phyloP scores from a whole-genome alignment of 2,888 invertebrate species.

The Dinocampus coccinellae region DNA sequence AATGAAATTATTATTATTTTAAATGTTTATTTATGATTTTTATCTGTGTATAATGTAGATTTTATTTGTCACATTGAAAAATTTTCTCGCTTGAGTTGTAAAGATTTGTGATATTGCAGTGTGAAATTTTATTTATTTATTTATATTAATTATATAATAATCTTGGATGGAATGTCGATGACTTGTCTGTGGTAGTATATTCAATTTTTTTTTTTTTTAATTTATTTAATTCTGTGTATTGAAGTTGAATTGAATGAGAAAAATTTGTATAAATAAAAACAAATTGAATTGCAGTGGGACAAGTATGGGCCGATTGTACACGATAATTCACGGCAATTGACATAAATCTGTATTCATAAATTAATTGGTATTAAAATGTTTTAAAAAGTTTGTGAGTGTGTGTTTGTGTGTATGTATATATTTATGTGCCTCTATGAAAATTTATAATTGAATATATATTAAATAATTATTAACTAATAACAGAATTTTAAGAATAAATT shows the following conservation, averaged over 20 bases:
- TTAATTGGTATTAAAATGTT: conserved; percentile 38
- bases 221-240: too few relatives aligned
- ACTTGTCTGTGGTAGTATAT: neutral
- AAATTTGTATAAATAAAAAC: neutral
- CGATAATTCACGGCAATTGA: too few relatives aligned
- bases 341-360: conserved; percentile 20
- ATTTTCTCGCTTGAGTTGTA: conserved; percentile 9
- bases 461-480: too few relatives aligned
- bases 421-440: too few relatives aligned
- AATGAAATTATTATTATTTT: neutral
- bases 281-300: neutral
- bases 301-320: too few relatives aligned
- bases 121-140: conserved; percentile 1
- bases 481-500: too few relatives aligned
- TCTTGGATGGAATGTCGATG: neutral
- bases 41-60: conserved; percentile 11
- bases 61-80: conserved; percentile 18
- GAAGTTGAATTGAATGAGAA: too few relatives aligned
- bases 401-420: neutral
- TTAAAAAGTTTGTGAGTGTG: neutral
- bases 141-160: conserved; percentile 3
- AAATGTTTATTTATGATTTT: neutral
- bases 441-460: too few relatives aligned
- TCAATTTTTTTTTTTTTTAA: neutral
- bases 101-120: conserved; percentile 15